phyloP scores from a whole-genome alignment of 2,797 vertebrate genomes.

The Myotis planiceps region DNA sequence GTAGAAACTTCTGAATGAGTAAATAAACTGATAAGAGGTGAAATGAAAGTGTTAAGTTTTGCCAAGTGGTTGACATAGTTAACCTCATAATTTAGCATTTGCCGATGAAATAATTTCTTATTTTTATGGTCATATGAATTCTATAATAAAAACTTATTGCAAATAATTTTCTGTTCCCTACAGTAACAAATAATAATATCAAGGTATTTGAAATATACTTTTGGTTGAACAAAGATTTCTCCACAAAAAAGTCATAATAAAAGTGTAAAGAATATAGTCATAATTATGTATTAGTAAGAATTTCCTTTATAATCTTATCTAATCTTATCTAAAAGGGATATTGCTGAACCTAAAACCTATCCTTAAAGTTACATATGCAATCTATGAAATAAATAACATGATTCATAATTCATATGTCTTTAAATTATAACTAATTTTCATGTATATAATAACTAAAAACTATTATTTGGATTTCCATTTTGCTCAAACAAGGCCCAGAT shows the following conservation, averaged over 20 bases:
- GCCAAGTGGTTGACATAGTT: not conserved
- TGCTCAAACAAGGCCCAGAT: not conserved
- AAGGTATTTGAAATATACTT: not conserved
- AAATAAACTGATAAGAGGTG: not conserved
- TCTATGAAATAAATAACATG: not conserved
- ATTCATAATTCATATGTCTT: not conserved
- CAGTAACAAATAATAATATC: not conserved
- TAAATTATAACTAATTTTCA: not conserved
- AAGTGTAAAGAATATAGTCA: not conserved
- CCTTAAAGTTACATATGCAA: not conserved
- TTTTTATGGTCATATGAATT: not conserved
- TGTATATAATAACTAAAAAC: not conserved
- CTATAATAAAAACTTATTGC: not conserved
- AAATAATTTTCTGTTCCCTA: conserved; percentile 17
- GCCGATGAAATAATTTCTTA: not conserved
- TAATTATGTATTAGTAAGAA: not conserved
- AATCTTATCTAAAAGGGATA: not conserved
- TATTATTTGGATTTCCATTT: not conserved
- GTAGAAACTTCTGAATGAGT: not conserved
- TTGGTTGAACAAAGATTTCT: not conserved
- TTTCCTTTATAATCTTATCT: not conserved
- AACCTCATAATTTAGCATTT: not conserved
- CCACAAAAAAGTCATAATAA: not conserved
- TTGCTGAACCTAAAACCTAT: not conserved
- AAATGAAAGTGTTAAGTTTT: not conserved